Percentiles rank a stretch among this genome's conserved stretches.
Evolutionary conservation across 2,888 invertebrate genomes (phyloP).

Genomic region (Andricus quercusramuli): DNA sequence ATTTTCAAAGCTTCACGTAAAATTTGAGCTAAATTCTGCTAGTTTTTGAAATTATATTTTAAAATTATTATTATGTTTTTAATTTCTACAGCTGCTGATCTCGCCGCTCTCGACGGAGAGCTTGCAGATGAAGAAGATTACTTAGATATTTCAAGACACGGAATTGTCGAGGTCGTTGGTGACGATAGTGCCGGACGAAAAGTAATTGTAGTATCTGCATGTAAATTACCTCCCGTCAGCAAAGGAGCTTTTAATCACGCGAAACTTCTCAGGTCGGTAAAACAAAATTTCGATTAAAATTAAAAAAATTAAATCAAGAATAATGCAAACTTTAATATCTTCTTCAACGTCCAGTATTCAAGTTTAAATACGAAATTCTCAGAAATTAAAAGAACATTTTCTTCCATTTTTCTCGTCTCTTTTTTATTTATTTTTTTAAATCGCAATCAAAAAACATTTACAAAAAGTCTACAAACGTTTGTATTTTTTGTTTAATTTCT

Average conservation of each 20-base stretch:
- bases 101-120: conserved; percentile 75
- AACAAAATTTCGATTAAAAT: background rate
- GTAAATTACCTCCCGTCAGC: conserved; percentile 84
- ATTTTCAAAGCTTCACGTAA: background rate
- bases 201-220: conserved; percentile 97
- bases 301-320: too few relatives aligned
- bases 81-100: conserved; percentile 69
- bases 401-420: too few relatives aligned
- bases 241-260: conserved; percentile 87
- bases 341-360: too few relatives aligned
- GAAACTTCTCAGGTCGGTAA: conserved; percentile 84
- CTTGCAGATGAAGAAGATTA: conserved; percentile 82
- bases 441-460: too few relatives aligned
- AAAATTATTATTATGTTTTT: background rate
- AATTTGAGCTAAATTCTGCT: background rate
- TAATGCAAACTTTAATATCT: too few relatives aligned
- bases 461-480: too few relatives aligned
- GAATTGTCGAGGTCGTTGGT: conserved; percentile 91
- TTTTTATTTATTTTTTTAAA: too few relatives aligned
- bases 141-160: conserved; percentile 86
- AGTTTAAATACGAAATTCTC: too few relatives aligned
- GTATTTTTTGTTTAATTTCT: too few relatives aligned
- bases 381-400: too few relatives aligned
- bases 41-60: background rate
- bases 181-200: conserved; percentile 93